Evolutionary conservation across 2,888 invertebrate genomes (phyloP).

Genomic region (Dryobota labecula): DNA sequence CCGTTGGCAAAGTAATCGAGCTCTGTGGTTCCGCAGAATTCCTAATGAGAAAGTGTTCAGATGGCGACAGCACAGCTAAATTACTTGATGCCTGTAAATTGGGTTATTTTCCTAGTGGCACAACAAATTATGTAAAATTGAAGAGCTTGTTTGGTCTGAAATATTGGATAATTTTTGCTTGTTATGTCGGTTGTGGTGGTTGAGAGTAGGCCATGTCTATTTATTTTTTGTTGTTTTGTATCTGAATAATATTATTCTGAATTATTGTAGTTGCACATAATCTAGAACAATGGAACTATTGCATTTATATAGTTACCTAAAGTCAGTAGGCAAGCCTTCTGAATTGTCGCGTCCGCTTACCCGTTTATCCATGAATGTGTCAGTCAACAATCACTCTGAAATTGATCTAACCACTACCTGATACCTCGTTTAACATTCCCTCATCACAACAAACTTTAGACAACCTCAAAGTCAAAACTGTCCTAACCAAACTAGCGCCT

Average conservation of each 20-base stretch:
- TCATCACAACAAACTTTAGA: conserved; percentile 3
- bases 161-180: conserved; percentile 43
- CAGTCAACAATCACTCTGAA: background rate
- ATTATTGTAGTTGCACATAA: background rate
- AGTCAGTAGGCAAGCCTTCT: background rate
- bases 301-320: background rate
- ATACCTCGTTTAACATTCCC: background rate
- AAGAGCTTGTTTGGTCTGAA: conserved; percentile 33
- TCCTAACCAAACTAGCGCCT: conserved; percentile 47
- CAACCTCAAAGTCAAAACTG: conserved; percentile 24
- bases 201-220: conserved; percentile 14
- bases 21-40: conserved; percentile 61
- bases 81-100: conserved; percentile 63
- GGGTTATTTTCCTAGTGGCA: conserved; percentile 60
- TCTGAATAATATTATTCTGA: background rate
- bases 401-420: background rate
- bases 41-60: conserved; percentile 61
- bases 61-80: conserved; percentile 43
- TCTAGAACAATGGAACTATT: background rate
- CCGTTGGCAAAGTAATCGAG: conserved; percentile 62
- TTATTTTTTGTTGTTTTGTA: background rate
- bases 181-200: conserved; percentile 33
- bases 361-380: background rate
- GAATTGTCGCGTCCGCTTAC: background rate
- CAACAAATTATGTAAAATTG: conserved; percentile 58